Evolutionary conservation across 1,140 invertebrate species (phyloP).

Genomic region (Drosophila ironensis): DNA sequence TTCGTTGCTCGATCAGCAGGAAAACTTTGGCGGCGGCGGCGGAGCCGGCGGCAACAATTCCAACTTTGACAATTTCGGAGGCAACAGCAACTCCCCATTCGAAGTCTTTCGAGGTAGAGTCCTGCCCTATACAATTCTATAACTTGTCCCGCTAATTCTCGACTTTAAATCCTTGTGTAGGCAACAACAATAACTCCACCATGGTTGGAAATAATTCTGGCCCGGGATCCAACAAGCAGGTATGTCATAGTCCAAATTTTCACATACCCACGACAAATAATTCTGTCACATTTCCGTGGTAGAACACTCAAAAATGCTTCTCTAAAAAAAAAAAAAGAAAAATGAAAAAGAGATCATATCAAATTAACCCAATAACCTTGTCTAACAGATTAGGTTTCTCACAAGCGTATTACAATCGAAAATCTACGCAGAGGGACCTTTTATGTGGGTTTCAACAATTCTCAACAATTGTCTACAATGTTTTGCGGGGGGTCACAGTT

Average conservation of each 20-base stretch:
- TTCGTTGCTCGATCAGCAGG: constrained; percentile 84
- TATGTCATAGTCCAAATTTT: constrained; percentile 40
- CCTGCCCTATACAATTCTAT: background rate
- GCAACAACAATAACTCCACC: constrained; percentile 54
- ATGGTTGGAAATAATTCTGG: constrained; percentile 58
- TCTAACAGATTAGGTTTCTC: no score
- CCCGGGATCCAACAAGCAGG: constrained; percentile 56
- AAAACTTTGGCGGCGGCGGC: constrained; percentile 68
- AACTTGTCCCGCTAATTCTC: background rate
- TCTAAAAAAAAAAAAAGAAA: constrained; percentile 5
- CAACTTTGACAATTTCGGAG: constrained; percentile 73
- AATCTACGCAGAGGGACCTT: no score
- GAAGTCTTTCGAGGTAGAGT: constrained; percentile 75
- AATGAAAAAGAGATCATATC: no score
- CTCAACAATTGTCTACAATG: no score
- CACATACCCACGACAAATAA: background rate
- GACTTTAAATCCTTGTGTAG: background rate
- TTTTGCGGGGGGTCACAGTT: no score
- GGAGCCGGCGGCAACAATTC: constrained; percentile 64
- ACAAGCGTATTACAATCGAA: no score
- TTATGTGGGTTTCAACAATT: no score
- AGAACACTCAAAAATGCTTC: background rate
- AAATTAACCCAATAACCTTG: no score
- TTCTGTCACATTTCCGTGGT: background rate
- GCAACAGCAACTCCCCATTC: constrained; percentile 70